phyloP scores from a whole-genome alignment of 2,888 invertebrate genomes.

The Julus scanicus region DNA sequence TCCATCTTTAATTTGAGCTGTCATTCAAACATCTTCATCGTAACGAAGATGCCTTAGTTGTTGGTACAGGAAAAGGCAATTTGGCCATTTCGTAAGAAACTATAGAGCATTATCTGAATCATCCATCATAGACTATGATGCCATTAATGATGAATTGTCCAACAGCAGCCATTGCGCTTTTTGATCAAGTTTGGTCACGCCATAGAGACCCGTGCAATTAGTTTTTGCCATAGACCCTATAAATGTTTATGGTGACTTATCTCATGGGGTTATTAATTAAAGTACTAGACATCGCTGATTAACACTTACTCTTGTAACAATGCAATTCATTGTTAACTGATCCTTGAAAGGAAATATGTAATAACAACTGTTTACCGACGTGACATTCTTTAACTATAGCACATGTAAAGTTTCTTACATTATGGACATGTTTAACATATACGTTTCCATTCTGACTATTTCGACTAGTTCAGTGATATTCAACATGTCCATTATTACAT shows the following conservation, averaged over 20 bases:
- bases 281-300: not conserved
- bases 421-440: too few relatives aligned
- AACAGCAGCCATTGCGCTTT: not conserved
- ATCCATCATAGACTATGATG: not conserved
- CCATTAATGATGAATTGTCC: conserved; percentile 27
- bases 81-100: not conserved
- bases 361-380: not conserved
- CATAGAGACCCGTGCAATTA: not conserved
- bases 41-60: not conserved
- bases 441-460: too few relatives aligned
- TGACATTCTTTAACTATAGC: not conserved
- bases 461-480: too few relatives aligned
- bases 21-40: not conserved
- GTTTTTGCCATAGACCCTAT: not conserved
- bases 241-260: not conserved
- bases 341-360: too few relatives aligned
- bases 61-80: conserved; percentile 23
- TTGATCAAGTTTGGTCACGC: not conserved
- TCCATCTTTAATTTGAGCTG: conserved; percentile 13
- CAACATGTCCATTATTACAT: too few relatives aligned
- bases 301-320: not conserved
- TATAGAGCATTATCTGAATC: not conserved
- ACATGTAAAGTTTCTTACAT: too few relatives aligned
- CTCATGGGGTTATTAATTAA: too few relatives aligned
- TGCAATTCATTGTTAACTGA: not conserved